Evolutionary conservation across 2,797 vertebrate genomes (phyloP), one percentile per base, ranked within the genome.

Genomic region (Coregonus sp.): DNA sequence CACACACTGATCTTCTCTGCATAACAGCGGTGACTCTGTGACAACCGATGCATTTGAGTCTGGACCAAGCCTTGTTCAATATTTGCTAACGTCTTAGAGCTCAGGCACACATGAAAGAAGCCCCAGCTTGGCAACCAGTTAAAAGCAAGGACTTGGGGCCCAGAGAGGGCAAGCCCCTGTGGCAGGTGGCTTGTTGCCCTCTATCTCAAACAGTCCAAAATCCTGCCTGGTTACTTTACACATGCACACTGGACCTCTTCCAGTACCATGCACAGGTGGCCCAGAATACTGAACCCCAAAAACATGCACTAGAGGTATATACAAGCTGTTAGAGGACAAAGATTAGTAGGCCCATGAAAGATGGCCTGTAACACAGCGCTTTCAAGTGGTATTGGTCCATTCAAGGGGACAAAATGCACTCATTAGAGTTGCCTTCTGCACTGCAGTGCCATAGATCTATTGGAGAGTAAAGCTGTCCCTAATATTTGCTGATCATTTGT

Each of bases 21-120:
- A 79, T 29, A 81, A 81, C 81, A 80, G 76, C 78, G 72, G 83
- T 86, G 89, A 87, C 80, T 85, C 89, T 86, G 75, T 77, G 89
- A 92, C 89, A 92, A 87, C 92, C 93, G 92, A 93, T 93, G 91
- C 90, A 91, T 90, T 87, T 84, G 89, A 90, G 89, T 89, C 86
- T 91, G 91, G 90, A 88, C 88, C 82, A 73, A 89, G 86, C 81
- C 90, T 90, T 85, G 85, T 87, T 93, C 89, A 92, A 92, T 92
- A 92, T 93, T 93, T 93, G 82, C 90, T 25, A 72, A 82, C 47
- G 92, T 89, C 91, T 93, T 91, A 91, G 88, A 91, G 90, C 91
- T 93, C 90, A 91, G 86, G 82, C 86, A 88, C 92, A 89, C 89
- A 91, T 89, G 89, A 92, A 91, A 91, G 88, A 86, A 74, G 82